Evolutionary conservation across 1,140 invertebrate genomes (phyloP), one percentile per base, ranked within the genome.

Genomic region (Pygmarrhopalites habei): DNA sequence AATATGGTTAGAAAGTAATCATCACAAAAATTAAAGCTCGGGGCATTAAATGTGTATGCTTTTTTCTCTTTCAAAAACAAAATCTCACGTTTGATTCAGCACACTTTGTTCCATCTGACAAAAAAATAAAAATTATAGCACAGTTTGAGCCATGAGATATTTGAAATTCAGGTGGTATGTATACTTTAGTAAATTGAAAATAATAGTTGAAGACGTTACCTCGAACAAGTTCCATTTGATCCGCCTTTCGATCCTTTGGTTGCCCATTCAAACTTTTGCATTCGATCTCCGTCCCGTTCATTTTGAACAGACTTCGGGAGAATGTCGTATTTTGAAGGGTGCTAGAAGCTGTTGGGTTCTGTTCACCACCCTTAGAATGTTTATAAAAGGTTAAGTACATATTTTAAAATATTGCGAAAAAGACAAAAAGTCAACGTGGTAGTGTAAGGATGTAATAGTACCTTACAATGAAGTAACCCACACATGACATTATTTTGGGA

Each of bases 61-160:
- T n/a, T n/a, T n/a, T n/a, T n/a, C n/a, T n/a, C n/a, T n/a, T n/a
- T n/a, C n/a, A n/a, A n/a, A n/a, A n/a, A n/a, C n/a, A n/a, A n/a
- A n/a, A n/a, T n/a, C n/a, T n/a, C n/a, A n/a, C n/a, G n/a, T n/a
- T n/a, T n/a, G n/a, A n/a, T 70, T 91, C 86, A 30, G 89, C 90
- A 75, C 92, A 95, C n/a, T 88, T 87, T 25, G 91, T 92, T 12
- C 92, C 92, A 78, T 95, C 91, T 63, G n/a, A n/a, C n/a, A n/a
- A n/a, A n/a, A n/a, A n/a, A n/a, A n/a, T n/a, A n/a, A n/a, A n/a
- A n/a, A n/a, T n/a, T n/a, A n/a, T n/a, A n/a, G n/a, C n/a, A n/a
- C n/a, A n/a, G n/a, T n/a, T n/a, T n/a, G n/a, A n/a, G n/a, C n/a
- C n/a, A n/a, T n/a, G n/a, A n/a, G n/a, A n/a, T n/a, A n/a, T n/a